Percentiles rank a stretch among this genome's conserved stretches.
Evolutionary conservation across 1,140 invertebrate species (phyloP).

Genomic region (Harlomillsia oculata): DNA sequence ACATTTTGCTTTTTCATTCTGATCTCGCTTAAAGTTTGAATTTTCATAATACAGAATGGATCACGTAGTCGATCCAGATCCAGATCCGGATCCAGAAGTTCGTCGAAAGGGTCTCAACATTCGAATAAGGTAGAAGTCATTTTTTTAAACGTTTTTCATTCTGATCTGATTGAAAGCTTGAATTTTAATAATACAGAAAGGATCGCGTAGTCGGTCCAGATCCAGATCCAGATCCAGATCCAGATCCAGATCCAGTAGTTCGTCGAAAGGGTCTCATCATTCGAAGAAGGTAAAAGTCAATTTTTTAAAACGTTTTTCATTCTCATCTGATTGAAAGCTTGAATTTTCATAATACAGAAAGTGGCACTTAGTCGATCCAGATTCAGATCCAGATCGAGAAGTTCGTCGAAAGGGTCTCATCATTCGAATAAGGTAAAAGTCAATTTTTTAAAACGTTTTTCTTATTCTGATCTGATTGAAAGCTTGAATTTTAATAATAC

Average conservation of each 20-base stretch:
- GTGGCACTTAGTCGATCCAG: slow-evolving; percentile 37
- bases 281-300: not conserved
- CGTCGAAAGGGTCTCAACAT: not conserved
- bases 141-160: slow-evolving; percentile 11
- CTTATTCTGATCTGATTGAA: not conserved
- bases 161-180: not conserved
- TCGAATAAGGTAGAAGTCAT: slow-evolving; percentile 35
- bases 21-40: slow-evolving; percentile 35
- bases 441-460: slow-evolving; percentile 19
- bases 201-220: slow-evolving; percentile 32
- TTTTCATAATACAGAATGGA: slow-evolving; percentile 33
- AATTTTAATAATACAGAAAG: not conserved
- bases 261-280: not conserved
- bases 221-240: slow-evolving; percentile 40
- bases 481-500: not conserved
- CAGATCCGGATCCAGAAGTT: not conserved
- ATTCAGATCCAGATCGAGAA: slow-evolving; percentile 38
- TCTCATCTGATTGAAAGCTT: slow-evolving; percentile 37
- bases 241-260: slow-evolving; percentile 4
- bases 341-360: slow-evolving; percentile 32
- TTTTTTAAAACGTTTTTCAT: slow-evolving; percentile 29
- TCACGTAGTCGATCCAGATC: not conserved
- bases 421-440: slow-evolving; percentile 33
- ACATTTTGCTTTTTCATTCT: too few relatives aligned
- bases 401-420: not conserved